These are phyloP conservation scores for Gymnothorax reevesii DNA, from an alignment of 2,797 vertebrate species.

Conservation along the genomic window DNA sequence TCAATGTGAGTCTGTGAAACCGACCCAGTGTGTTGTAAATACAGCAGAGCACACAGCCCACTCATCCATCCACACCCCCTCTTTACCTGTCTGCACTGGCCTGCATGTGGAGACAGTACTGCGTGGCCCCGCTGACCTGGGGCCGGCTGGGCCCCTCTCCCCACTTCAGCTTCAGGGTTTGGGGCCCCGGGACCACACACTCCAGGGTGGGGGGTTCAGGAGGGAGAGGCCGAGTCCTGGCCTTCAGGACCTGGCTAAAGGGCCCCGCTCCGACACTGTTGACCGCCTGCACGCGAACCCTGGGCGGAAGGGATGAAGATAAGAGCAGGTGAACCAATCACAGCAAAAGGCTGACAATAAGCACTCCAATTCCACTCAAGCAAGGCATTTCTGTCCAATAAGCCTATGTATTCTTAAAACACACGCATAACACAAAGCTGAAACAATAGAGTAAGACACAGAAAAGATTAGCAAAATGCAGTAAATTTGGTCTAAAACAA, in stretches of 20 bases:
- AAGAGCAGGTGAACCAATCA: neutral
- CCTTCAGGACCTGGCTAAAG: constrained; percentile 74
- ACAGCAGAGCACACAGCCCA: neutral
- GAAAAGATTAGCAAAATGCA: too few species aligned
- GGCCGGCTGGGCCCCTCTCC: constrained; percentile 71
- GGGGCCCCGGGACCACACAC: constrained; percentile 73
- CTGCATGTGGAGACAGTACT: constrained; percentile 78
- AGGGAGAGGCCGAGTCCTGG: constrained; percentile 76
- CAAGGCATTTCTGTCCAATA: neutral
- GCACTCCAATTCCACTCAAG: neutral
- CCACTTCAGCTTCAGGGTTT: constrained; percentile 83
- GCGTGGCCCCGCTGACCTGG: constrained; percentile 66
- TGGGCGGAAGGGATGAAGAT: constrained; percentile 39
- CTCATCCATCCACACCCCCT: neutral
- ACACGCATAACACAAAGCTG: too few species aligned
- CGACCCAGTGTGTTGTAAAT: neutral
- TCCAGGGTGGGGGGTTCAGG: constrained; percentile 75
- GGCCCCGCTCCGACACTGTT: constrained; percentile 75
- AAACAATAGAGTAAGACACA: too few species aligned
- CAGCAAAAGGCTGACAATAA: neutral
- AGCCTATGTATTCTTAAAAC: neutral
- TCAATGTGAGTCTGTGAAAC: too few species aligned
- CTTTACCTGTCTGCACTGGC: constrained; percentile 71
- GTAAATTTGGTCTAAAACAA: too few species aligned
- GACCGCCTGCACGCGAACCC: constrained; percentile 76